A percentile compares a stretch with the other conserved stretches of the same genome.
Conservation (phyloP, 1,140 invertebrate genomes). For the Macrosteles quadrilineatus region DNA sequence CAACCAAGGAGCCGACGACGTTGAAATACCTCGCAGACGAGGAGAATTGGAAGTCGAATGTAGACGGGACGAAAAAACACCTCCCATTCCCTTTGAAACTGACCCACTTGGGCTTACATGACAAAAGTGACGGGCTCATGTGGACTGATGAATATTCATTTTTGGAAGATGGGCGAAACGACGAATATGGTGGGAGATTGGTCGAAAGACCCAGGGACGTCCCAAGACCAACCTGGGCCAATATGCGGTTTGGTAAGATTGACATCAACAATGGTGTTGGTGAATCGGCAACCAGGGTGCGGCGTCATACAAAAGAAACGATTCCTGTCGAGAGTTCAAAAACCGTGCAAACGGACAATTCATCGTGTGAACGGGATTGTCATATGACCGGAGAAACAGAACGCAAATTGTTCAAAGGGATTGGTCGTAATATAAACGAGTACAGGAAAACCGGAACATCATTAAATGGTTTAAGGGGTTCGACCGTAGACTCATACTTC, state of each 20-base stretch:
- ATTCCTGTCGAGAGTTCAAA: neutral
- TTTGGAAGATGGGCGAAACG: neutral
- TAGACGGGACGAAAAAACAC: neutral
- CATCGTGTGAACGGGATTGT: neutral
- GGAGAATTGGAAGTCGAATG: neutral
- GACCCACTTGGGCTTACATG: neutral
- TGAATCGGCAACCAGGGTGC: neutral
- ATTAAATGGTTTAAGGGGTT: no score
- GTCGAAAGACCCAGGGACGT: neutral
- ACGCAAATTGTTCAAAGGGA: neutral
- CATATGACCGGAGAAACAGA: neutral
- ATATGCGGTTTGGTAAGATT: neutral
- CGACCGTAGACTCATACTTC: no score
- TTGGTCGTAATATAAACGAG: no score
- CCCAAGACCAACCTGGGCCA: neutral
- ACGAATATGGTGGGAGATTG: neutral
- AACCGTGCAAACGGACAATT: neutral
- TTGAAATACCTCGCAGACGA: neutral
- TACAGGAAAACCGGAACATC: no score
- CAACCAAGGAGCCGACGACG: neutral
- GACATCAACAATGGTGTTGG: neutral
- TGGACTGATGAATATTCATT: conserved; percentile 2
- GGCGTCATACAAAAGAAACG: neutral
- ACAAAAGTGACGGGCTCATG: neutral
- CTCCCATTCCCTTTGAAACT: conserved; percentile 1